Conservation (phyloP, 2,888 invertebrate genomes). For the Chymomyza procnemis region DNA sequence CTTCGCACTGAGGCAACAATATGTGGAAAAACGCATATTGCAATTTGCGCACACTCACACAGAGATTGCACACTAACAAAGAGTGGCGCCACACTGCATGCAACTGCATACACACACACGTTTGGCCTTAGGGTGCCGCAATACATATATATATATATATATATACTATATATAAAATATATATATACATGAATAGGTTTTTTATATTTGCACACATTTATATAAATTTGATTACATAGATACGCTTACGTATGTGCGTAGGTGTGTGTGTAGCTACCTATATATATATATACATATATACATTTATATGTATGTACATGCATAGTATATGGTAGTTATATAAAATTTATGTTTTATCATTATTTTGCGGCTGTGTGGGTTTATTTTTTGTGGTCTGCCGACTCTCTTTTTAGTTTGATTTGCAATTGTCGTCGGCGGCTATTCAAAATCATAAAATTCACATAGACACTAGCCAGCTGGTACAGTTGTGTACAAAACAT, state of each 20-base stretch:
- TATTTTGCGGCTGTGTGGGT: background rate
- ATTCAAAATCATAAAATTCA: slow-evolving; percentile 59
- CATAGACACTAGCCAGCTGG: slow-evolving; percentile 2
- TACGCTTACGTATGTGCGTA: slow-evolving; percentile 3
- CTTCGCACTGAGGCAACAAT: background rate
- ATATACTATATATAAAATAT: too few species aligned
- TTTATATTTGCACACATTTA: background rate
- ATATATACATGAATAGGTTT: background rate
- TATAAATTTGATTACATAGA: slow-evolving; percentile 1
- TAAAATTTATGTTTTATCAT: slow-evolving; percentile 26
- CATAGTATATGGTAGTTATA: slow-evolving; percentile 24
- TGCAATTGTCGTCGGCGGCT: slow-evolving; percentile 48
- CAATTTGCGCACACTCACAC: slow-evolving; percentile 48
- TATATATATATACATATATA: slow-evolving; percentile 6
- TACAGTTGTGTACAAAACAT: slow-evolving; percentile 62
- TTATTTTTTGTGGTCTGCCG: slow-evolving; percentile 7
- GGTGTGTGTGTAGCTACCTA: slow-evolving; percentile 6
- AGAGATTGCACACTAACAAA: slow-evolving; percentile 39
- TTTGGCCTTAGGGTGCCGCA: slow-evolving; percentile 25
- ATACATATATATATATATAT: slow-evolving; percentile 4
- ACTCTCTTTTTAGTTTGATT: slow-evolving; percentile 60
- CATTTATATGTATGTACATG: slow-evolving; percentile 10
- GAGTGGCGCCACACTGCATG: slow-evolving; percentile 8
- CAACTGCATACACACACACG: slow-evolving; percentile 17
- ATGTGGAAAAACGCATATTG: slow-evolving; percentile 63